phyloP scores from a whole-genome alignment of 2,797 vertebrate species.

The Otolemur crassicaudatus region DNA sequence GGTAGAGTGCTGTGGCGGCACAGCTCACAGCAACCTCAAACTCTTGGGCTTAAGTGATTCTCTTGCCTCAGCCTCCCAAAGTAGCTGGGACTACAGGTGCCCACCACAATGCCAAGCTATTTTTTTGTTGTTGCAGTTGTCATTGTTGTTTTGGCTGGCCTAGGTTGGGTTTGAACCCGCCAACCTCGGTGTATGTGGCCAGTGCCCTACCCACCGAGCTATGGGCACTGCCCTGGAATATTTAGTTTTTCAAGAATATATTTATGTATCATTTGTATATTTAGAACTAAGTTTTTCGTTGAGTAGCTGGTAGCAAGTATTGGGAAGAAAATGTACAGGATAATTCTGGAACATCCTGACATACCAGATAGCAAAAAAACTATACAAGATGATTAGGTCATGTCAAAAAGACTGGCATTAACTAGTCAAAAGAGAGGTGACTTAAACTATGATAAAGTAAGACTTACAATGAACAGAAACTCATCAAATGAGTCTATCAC shows the following conservation, averaged over 20 bases:
- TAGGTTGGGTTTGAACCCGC: no score
- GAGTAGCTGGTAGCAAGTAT: not conserved
- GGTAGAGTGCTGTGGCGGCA: no score
- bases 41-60: no score
- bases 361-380: not conserved
- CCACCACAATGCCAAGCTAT: no score
- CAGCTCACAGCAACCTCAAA: no score
- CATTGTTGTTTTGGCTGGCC: no score
- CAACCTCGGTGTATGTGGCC: no score
- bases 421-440: not conserved
- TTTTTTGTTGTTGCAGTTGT: no score
- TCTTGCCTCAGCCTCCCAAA: no score
- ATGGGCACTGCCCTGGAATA: no score
- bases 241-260: not conserved
- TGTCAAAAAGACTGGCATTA: not conserved
- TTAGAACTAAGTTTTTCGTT: slow-evolving; percentile 33
- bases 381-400: not conserved
- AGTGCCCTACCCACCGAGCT: no score
- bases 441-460: not conserved
- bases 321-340: not conserved
- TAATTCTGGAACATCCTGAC: not conserved
- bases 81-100: no score
- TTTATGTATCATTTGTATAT: not conserved
- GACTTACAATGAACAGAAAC: not conserved
- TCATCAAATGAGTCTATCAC: not conserved